Percentiles rank a stretch among this genome's conserved stretches.
Evolutionary conservation across 1,140 invertebrate species (phyloP).

Genomic region (Anadara kagoshimensis): DNA sequence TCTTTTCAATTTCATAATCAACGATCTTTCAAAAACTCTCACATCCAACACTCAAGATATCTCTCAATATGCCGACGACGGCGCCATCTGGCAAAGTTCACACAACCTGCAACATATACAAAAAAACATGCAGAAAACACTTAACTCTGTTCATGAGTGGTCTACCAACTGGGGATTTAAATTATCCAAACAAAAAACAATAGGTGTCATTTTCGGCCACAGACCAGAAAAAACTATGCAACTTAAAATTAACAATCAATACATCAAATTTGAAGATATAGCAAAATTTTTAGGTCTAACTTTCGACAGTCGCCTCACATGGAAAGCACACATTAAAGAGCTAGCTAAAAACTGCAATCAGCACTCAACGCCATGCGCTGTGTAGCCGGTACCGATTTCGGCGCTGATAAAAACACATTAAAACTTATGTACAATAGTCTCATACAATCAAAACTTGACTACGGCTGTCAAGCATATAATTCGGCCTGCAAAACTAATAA

Average conservation of each 20-base stretch:
- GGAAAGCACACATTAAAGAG: neutral
- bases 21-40: neutral
- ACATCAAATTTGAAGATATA: neutral
- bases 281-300: conserved; percentile 5
- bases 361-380: neutral
- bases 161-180: neutral
- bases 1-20: conserved; percentile 16
- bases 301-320: neutral
- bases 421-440: neutral
- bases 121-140: neutral
- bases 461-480: neutral
- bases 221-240: neutral
- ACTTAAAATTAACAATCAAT: neutral
- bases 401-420: neutral
- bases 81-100: neutral
- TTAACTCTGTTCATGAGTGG: neutral
- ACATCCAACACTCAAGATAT: too few relatives aligned
- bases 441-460: neutral
- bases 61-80: neutral
- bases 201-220: neutral
- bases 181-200: neutral
- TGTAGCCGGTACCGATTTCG: neutral
- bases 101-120: neutral
- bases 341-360: neutral
- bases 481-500: neutral